Evolutionary conservation across 2,113 vertebrate genomes (phyloP).

Genomic region (Semnopithecus entellus): DNA sequence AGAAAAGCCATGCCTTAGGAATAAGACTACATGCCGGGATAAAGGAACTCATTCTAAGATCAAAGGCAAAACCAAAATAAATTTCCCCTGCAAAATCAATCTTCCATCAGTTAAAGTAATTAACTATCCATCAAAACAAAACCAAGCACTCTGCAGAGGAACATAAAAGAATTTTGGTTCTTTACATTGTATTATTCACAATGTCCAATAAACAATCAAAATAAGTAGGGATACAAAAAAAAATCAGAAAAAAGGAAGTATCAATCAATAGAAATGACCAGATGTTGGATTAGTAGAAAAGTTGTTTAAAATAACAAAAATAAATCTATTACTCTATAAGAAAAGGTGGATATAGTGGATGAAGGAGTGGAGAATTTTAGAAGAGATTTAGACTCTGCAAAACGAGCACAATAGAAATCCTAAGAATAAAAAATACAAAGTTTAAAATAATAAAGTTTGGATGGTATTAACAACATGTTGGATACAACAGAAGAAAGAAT

Average conservation of each 20-base stretch:
- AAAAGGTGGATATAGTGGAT: not conserved
- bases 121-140: not conserved
- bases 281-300: not conserved
- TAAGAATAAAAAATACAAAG: not conserved
- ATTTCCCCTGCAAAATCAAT: not conserved
- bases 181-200: not conserved
- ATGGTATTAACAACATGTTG: not conserved
- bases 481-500: not conserved
- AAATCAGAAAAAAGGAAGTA: not conserved
- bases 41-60: not conserved
- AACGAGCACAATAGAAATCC: not conserved
- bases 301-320: not conserved
- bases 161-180: not conserved
- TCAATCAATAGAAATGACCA: not conserved
- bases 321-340: not conserved
- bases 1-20: not conserved
- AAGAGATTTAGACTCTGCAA: not conserved
- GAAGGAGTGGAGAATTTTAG: not conserved
- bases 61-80: not conserved
- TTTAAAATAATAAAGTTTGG: not conserved
- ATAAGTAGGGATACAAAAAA: not conserved
- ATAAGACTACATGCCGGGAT: not conserved
- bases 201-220: not conserved
- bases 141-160: not conserved
- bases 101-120: not conserved